Conservation (phyloP, 2,797 vertebrate genomes). For the Bradypus variegatus region DNA sequence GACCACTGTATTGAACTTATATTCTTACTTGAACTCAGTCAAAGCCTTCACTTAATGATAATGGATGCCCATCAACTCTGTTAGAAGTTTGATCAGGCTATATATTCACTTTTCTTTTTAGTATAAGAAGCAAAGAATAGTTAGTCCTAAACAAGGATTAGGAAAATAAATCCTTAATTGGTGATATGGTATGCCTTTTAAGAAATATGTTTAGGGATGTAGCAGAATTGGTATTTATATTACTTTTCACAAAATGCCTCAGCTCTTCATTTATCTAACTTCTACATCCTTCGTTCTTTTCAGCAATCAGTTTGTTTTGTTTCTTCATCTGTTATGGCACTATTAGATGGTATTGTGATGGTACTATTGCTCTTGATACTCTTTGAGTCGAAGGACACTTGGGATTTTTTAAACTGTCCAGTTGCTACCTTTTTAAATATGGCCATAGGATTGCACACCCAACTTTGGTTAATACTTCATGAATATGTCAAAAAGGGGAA, state of each 20-base stretch:
- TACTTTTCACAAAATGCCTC: background rate
- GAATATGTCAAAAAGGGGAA: constrained; percentile 22
- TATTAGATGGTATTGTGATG: too few relatives aligned
- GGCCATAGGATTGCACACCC: background rate
- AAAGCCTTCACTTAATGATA: background rate
- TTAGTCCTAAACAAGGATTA: background rate
- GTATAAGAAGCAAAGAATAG: constrained; percentile 6
- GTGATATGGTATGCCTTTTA: background rate
- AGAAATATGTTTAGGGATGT: constrained; percentile 21
- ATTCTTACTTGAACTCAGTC: constrained; percentile 8
- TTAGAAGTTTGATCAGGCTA: background rate
- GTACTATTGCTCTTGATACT: background rate
- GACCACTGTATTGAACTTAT: background rate
- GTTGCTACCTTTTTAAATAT: background rate
- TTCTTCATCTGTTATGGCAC: background rate
- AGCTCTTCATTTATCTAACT: background rate
- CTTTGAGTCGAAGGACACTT: background rate
- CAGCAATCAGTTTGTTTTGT: constrained; percentile 9
- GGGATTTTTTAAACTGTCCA: background rate
- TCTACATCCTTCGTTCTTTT: background rate
- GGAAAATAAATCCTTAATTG: background rate
- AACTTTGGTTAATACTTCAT: constrained; percentile 24
- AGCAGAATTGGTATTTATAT: background rate
- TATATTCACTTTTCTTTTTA: background rate
- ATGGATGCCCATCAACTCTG: background rate